Percentiles rank a stretch among this genome's conserved stretches.
These are phyloP conservation scores for Oriolus oriolus DNA, from an alignment of 2,113 vertebrate genomes.

Conservation along the genomic window DNA sequence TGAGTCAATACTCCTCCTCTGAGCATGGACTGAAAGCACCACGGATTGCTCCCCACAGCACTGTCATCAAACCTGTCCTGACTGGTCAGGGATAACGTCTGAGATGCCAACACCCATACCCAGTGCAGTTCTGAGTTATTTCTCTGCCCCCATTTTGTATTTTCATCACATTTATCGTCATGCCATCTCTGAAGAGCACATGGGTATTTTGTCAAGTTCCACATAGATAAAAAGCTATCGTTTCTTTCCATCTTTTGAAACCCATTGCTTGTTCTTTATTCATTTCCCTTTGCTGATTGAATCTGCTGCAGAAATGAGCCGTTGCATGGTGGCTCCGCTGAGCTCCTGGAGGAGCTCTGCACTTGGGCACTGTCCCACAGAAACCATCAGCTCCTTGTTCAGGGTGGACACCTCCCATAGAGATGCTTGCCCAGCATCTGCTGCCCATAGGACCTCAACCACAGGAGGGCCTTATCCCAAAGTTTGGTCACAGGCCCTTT, in stretches of 20 bases:
- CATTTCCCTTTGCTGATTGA: slow-evolving; percentile 3
- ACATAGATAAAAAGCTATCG: background rate
- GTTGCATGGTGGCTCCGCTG: background rate
- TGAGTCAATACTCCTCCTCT: background rate
- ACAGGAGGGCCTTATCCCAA: background rate
- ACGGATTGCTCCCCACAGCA: background rate
- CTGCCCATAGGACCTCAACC: background rate
- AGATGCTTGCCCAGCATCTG: background rate
- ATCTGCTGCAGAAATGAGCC: background rate
- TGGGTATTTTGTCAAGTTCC: background rate
- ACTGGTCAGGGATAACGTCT: background rate
- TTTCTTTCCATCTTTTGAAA: background rate
- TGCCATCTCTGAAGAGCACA: background rate
- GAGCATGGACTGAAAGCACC: background rate
- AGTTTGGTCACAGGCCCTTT: background rate
- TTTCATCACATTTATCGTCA: background rate
- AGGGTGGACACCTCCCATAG: background rate
- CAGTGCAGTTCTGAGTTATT: background rate
- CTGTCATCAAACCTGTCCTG: background rate
- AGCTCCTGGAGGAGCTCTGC: background rate
- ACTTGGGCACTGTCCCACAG: background rate
- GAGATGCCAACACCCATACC: background rate
- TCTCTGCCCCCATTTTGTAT: background rate
- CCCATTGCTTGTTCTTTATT: background rate
- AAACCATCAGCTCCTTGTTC: background rate